Evolutionary conservation across 2,888 invertebrate species (phyloP), one percentile per base, ranked within the genome.

Genomic region (Chrysina gloriosa): DNA sequence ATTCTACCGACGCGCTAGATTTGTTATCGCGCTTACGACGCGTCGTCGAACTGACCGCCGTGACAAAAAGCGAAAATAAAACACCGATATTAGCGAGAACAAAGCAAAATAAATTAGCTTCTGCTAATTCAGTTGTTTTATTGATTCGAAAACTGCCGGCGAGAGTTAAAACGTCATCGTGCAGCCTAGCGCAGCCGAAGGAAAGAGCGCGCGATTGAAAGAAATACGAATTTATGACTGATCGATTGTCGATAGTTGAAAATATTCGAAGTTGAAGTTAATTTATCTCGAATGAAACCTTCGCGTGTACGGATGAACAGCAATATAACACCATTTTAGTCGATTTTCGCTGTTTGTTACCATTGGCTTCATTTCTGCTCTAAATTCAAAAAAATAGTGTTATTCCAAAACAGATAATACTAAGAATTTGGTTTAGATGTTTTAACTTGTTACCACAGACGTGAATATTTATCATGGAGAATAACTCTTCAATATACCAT

Each of bases 91-190:
- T 58, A 58, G 39, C 31, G 58, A 58, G 58, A 39, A 58, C 58
- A 58, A 34, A 58, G 39, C 58, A 16, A 14, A 39, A 58, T 58
- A 39, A 58, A 58, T 58, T 58, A 39, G 39, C 25, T 39, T 39
- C 39, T 58, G 58, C 42, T 58, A 58, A 58, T 39, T 58, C 25
- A 39, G 25, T 58, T 58, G 39, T 39, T 58, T 58, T 58, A 39
- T 58, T 39, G 39, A 58, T 39, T 58, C 16, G 39, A 39, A 58
- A 58, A 58, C 23, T 19, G 14, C n/a, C 19, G 47, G 21, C 2
- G 6, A 9, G 47, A 47, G 23, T 52, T 23, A 7, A 29, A 52
- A 29, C 14, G 31, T 29, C 6, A 52, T 52, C 29, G 14, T 29
- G 14, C 2, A 7, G 16, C 45, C 45, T 16, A 5, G 7, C 7